phyloP scores from a whole-genome alignment of 2,888 invertebrate genomes.

The Atrina japonica region DNA sequence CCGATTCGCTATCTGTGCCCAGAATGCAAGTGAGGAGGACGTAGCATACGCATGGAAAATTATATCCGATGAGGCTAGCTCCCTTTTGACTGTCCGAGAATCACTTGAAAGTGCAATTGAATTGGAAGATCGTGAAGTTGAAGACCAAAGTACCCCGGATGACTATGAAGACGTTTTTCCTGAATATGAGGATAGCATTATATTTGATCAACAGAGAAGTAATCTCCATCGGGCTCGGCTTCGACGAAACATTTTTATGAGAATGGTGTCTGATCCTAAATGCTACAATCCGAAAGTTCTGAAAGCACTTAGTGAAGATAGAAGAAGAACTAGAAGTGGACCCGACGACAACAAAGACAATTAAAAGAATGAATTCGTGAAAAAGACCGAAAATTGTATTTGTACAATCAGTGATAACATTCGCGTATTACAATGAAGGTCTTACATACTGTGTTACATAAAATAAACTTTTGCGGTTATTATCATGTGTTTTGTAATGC shows the following conservation, averaged over 20 bases:
- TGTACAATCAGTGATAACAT: too few relatives aligned
- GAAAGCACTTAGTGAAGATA: constrained; percentile 74
- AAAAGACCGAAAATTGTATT: too few relatives aligned
- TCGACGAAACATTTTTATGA: constrained; percentile 76
- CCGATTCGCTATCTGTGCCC: constrained; percentile 95
- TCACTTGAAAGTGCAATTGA: constrained; percentile 50
- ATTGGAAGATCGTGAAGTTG: constrained; percentile 45
- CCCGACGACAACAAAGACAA: constrained; percentile 39
- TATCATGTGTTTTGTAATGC: too few relatives aligned
- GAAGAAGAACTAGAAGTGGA: constrained; percentile 51
- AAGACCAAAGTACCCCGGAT: constrained; percentile 63
- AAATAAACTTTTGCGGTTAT: too few relatives aligned
- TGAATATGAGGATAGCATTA: constrained; percentile 67
- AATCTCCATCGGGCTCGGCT: constrained; percentile 65
- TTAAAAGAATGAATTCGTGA: too few relatives aligned
- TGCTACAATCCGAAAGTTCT: constrained; percentile 79
- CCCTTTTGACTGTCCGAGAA: constrained; percentile 50
- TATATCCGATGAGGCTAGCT: constrained; percentile 55
- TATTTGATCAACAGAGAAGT: constrained; percentile 69
- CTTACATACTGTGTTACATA: too few relatives aligned
- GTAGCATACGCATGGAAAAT: constrained; percentile 83
- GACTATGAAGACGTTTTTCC: constrained; percentile 67
- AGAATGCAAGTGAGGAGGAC: constrained; percentile 91
- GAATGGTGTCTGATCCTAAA: constrained; percentile 80
- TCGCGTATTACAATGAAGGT: too few relatives aligned